Percentiles rank a stretch among this genome's conserved stretches.
phyloP scores from a whole-genome alignment of 92 coral and sea anemone genomes.

The Scolanthus callimorphus region DNA sequence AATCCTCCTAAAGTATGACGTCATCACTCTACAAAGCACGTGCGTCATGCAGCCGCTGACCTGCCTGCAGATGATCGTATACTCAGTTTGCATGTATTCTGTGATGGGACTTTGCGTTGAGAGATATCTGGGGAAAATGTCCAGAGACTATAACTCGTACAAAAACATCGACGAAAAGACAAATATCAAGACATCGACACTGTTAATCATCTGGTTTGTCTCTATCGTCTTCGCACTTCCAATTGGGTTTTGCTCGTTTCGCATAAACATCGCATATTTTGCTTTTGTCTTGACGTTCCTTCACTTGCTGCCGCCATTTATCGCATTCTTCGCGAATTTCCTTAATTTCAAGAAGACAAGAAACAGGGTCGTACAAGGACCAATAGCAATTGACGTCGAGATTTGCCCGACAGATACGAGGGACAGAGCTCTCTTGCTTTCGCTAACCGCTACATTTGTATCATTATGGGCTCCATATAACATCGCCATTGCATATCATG shows the following conservation, averaged over 20 bases:
- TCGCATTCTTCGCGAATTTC: constrained; percentile 11
- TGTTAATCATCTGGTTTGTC: constrained; percentile 23
- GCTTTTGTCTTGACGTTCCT: constrained; percentile 15
- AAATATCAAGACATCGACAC: constrained; percentile 18
- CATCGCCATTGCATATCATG: constrained; percentile 6
- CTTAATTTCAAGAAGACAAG: constrained; percentile 20
- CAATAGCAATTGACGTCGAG: constrained; percentile 1
- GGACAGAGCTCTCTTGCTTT: constrained; percentile 17
- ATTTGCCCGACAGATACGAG: constrained; percentile 4
- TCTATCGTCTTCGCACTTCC: constrained; percentile 35
- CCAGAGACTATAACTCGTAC: not conserved
- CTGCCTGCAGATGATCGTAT: constrained; percentile 21
- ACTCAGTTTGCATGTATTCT: constrained; percentile 32
- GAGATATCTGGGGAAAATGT: constrained; percentile 14
- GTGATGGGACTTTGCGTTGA: constrained; percentile 30
- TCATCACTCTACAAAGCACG: constrained; percentile 14
- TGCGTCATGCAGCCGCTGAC: constrained; percentile 21
- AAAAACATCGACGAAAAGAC: constrained; percentile 7
- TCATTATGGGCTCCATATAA: constrained; percentile 43
- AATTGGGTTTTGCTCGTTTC: constrained; percentile 18
- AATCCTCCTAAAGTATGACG: constrained; percentile 6
- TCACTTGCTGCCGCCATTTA: constrained; percentile 27
- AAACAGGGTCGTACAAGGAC: constrained; percentile 29
- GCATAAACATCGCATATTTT: constrained; percentile 13
- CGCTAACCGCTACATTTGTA: constrained; percentile 11